A percentile compares a stretch with the other conserved stretches of the same genome.
phyloP scores from a whole-genome alignment of 2,113 vertebrate genomes.

The Phylloscopus trochilus region DNA sequence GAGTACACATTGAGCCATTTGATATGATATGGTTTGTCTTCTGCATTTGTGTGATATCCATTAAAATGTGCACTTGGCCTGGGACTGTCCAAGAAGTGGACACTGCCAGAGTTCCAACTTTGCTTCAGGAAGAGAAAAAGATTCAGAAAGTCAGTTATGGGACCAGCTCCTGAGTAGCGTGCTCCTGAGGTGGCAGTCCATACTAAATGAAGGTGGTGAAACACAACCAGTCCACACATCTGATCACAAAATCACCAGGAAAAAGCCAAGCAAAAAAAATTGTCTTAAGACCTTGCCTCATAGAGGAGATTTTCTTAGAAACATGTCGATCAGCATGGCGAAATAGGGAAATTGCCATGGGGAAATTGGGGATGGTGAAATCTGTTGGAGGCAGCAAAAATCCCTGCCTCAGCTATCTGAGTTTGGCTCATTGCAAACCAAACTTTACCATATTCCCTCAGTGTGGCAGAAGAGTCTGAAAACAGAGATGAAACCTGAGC shows the following conservation, averaged over 20 bases:
- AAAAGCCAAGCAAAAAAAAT: not conserved
- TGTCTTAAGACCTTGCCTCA: not conserved
- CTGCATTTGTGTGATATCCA: not conserved
- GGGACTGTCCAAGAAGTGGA: not conserved
- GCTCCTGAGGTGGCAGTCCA: not conserved
- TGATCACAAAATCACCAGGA: not conserved
- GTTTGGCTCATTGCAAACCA: not conserved
- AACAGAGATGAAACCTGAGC: not conserved
- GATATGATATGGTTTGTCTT: not conserved
- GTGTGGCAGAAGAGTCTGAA: not conserved
- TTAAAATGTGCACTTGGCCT: not conserved
- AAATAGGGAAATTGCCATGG: not conserved
- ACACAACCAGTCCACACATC: not conserved
- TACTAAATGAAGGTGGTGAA: not conserved
- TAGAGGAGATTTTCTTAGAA: not conserved
- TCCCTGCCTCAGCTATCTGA: not conserved
- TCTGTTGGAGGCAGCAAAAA: not conserved
- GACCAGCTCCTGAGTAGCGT: too few species aligned
- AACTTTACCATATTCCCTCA: not conserved
- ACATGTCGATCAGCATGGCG: not conserved
- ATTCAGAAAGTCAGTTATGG: not conserved
- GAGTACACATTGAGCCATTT: not conserved
- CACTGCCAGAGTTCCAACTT: not conserved
- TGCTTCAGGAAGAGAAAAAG: not conserved
- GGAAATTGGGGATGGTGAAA: not conserved